phyloP scores from a whole-genome alignment of 2,113 vertebrate genomes.

The Eudyptes chrysolophus region DNA sequence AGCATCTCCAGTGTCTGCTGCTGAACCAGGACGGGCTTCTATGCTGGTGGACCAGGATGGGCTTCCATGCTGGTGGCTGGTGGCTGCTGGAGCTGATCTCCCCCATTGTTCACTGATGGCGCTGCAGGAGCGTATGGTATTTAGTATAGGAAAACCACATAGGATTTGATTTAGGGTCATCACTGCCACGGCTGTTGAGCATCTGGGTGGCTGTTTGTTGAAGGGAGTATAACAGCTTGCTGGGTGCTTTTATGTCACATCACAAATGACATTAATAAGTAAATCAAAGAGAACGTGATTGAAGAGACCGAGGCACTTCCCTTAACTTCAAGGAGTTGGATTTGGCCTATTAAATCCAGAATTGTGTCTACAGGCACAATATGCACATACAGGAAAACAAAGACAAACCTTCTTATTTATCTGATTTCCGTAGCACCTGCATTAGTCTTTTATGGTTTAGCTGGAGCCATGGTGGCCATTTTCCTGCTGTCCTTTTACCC shows the following conservation, averaged over 20 bases:
- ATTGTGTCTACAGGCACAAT: neutral
- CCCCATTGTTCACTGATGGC: accelerated
- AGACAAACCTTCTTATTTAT: neutral
- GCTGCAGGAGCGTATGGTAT: neutral
- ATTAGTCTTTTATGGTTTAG: neutral
- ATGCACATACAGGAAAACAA: neutral
- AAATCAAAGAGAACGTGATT: neutral
- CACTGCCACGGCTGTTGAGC: neutral
- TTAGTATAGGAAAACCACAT: neutral
- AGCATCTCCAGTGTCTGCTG: neutral
- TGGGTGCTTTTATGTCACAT: neutral
- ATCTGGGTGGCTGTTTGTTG: neutral
- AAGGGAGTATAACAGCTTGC: neutral
- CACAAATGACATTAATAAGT: neutral
- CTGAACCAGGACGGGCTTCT: neutral
- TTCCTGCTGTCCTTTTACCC: neutral
- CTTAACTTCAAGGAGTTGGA: neutral
- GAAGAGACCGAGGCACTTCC: neutral
- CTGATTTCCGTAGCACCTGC: neutral
- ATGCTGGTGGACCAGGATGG: neutral
- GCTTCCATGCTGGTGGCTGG: neutral
- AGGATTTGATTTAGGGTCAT: neutral
- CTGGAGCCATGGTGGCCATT: neutral
- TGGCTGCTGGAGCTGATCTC: neutral
- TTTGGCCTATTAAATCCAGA: neutral